Conservation (phyloP, 2,113 vertebrate genomes). For the Pituophis catenifer region DNA sequence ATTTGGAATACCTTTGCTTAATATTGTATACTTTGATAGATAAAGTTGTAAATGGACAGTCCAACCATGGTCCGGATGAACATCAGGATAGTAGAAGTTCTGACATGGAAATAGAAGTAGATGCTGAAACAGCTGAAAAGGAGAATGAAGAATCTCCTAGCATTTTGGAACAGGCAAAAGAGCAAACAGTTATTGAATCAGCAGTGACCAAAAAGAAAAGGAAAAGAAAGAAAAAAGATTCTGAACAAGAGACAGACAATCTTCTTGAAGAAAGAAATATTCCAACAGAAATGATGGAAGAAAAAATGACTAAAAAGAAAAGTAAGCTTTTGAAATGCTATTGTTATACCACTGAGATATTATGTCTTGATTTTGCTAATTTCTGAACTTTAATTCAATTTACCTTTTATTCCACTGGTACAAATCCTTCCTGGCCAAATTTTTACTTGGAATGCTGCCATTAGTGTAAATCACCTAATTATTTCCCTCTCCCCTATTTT, state of each 20-base stretch:
- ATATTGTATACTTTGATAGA: conserved; percentile 45
- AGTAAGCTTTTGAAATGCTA: conserved; percentile 58
- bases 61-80: conserved; percentile 40
- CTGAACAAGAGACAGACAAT: conserved; percentile 42
- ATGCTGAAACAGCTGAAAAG: conserved; percentile 70
- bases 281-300: conserved; percentile 27
- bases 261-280: conserved; percentile 25
- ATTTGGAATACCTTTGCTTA: background rate
- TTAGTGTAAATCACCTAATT: background rate
- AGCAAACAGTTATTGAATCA: conserved; percentile 47
- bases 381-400: background rate
- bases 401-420: background rate
- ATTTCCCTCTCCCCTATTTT: background rate
- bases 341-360: background rate
- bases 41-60: conserved; percentile 53
- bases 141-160: conserved; percentile 77
- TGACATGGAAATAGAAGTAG: conserved; percentile 65
- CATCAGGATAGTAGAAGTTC: conserved; percentile 47
- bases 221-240: conserved; percentile 66
- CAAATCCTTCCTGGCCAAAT: background rate
- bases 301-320: conserved; percentile 39
- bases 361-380: background rate
- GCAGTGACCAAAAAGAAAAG: conserved; percentile 65
- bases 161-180: conserved; percentile 53
- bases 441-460: background rate